phyloP scores from a whole-genome alignment of 2,797 vertebrate genomes.

The Galagoides demidoff region DNA sequence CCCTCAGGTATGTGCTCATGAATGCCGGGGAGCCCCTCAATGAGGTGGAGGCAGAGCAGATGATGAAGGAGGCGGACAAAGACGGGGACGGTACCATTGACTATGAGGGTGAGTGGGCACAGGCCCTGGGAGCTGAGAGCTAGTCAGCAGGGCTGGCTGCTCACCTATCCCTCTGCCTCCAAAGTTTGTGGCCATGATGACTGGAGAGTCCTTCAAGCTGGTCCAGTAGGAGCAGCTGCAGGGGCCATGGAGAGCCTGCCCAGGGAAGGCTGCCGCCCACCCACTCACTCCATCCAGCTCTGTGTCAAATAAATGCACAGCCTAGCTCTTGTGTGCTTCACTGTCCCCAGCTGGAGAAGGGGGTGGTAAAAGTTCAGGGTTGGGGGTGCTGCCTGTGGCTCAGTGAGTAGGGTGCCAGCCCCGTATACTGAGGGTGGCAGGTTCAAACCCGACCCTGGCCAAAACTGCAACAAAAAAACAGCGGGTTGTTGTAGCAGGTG shows the following conservation, averaged over 20 bases:
- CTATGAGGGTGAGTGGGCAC: slow-evolving; percentile 82
- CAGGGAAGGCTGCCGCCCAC: neutral
- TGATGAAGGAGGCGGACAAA: slow-evolving; percentile 89
- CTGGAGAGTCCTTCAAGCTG: slow-evolving; percentile 88
- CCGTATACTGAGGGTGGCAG: too few relatives aligned
- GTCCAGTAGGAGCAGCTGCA: slow-evolving; percentile 69
- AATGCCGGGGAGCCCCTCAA: slow-evolving; percentile 86
- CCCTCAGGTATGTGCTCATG: slow-evolving; percentile 85
- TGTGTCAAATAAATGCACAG: neutral
- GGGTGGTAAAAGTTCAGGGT: neutral
- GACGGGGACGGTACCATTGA: slow-evolving; percentile 86
- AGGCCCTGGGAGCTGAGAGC: neutral
- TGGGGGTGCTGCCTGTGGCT: neutral
- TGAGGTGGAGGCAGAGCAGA: slow-evolving; percentile 87
- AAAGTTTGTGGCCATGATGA: slow-evolving; percentile 89
- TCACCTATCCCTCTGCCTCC: slow-evolving; percentile 27
- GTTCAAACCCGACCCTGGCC: too few relatives aligned
- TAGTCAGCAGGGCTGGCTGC: fast-evolving
- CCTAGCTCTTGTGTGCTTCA: neutral
- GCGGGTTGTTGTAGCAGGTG: too few relatives aligned
- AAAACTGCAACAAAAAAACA: too few relatives aligned
- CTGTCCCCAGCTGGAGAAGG: neutral
- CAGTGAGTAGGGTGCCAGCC: too few relatives aligned
- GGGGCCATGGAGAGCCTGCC: neutral
- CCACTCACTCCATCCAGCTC: neutral